Conservation (phyloP, 2,797 vertebrate genomes). For the Thripadectes ignobilis region DNA sequence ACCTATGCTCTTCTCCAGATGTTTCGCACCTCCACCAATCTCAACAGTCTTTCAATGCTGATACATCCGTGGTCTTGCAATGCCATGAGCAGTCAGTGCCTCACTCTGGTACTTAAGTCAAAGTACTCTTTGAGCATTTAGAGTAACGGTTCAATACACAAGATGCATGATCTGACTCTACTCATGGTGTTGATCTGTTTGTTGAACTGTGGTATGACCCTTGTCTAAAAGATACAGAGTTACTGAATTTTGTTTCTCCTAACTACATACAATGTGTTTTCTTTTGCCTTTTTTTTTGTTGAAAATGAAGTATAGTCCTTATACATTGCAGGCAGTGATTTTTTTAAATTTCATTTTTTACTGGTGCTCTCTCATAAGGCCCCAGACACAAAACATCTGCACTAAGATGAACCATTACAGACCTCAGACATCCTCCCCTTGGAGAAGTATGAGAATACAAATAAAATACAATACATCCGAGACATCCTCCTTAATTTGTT, state of each 20-base stretch:
- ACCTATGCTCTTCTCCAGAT: neutral
- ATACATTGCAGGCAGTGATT: neutral
- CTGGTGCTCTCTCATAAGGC: neutral
- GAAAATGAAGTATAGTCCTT: neutral
- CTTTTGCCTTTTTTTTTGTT: neutral
- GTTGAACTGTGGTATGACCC: neutral
- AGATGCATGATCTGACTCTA: neutral
- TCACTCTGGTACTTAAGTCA: neutral
- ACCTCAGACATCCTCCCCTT: neutral
- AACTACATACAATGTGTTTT: neutral
- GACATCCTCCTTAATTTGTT: neutral
- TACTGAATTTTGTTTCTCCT: neutral
- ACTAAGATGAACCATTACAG: neutral
- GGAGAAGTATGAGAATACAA: neutral
- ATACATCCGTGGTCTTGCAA: accelerated
- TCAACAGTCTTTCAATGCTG: neutral
- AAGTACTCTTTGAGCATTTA: neutral
- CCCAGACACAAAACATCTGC: neutral
- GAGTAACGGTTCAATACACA: neutral
- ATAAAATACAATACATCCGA: neutral
- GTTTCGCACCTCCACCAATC: neutral
- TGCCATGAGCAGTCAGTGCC: neutral
- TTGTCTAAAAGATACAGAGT: neutral
- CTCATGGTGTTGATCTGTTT: neutral
- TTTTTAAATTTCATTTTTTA: neutral